phyloP scores from a whole-genome alignment of 2,113 vertebrate genomes.

The Panurus biarmicus region DNA sequence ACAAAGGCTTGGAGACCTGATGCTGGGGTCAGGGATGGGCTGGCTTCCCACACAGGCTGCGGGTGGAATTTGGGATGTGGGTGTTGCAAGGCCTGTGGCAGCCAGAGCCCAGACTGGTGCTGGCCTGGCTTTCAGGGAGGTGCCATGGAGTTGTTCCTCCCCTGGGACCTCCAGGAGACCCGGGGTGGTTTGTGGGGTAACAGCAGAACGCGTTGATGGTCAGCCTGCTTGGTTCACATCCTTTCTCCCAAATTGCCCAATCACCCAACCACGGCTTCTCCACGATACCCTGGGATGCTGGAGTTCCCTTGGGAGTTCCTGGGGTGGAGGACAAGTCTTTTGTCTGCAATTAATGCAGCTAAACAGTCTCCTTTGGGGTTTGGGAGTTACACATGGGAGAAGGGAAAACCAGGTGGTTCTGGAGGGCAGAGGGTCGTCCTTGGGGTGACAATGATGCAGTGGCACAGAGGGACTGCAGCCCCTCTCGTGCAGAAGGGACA shows the following conservation, averaged over 20 bases:
- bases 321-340: neutral
- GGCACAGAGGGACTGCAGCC: neutral
- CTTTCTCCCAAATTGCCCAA: neutral
- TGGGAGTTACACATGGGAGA: neutral
- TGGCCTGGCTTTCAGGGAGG: neutral
- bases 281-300: rapidly evolving
- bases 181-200: neutral
- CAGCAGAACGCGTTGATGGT: rapidly evolving
- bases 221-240: neutral
- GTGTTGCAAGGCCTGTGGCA: neutral
- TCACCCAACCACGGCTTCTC: neutral
- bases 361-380: neutral
- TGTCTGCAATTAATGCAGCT: neutral
- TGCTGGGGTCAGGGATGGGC: neutral
- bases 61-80: neutral
- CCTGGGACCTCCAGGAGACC: neutral
- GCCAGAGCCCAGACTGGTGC: neutral
- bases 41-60: neutral
- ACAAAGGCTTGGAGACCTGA: neutral
- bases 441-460: neutral
- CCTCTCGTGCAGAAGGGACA: neutral
- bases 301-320: neutral
- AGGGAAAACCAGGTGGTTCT: neutral
- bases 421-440: neutral
- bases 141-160: neutral